Evolutionary conservation across 2,888 invertebrate species (phyloP).

Genomic region (Drosophila pseudotalamancana): DNA sequence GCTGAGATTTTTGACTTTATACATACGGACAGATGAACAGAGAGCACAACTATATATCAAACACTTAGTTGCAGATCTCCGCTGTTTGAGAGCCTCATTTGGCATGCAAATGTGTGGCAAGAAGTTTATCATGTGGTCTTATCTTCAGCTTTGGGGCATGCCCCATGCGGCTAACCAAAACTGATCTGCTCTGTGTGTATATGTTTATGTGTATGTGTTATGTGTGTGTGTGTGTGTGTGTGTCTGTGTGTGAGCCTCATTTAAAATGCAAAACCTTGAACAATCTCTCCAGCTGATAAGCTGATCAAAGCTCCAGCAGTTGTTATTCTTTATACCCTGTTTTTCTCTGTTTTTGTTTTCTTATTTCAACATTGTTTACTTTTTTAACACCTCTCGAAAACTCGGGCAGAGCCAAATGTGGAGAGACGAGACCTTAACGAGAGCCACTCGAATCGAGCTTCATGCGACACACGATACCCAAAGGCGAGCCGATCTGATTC

Average conservation of each 20-base stretch:
- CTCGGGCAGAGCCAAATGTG: constrained; percentile 24
- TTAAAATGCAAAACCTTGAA: constrained; percentile 70
- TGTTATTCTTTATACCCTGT: constrained; percentile 14
- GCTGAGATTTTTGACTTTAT: no score
- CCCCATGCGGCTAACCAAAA: constrained; percentile 19
- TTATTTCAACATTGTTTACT: constrained; percentile 5
- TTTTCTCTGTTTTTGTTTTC: constrained; percentile 11
- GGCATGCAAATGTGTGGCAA: constrained; percentile 52
- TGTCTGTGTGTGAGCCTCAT: constrained; percentile 49
- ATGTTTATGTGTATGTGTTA: background rate
- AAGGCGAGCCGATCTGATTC: constrained; percentile 8
- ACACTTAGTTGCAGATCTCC: background rate
- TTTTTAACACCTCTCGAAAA: constrained; percentile 53
- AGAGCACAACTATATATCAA: no score
- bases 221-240: background rate
- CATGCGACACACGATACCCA: background rate
- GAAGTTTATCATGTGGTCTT: constrained; percentile 35
- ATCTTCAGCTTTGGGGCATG: constrained; percentile 41
- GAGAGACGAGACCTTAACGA: constrained; percentile 67
- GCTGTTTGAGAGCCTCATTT: constrained; percentile 29
- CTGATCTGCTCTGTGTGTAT: constrained; percentile 5
- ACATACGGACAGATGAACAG: no score
- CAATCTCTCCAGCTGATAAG: constrained; percentile 53
- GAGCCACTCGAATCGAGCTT: constrained; percentile 42
- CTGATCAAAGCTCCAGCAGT: constrained; percentile 39